Conservation (phyloP, 1,140 invertebrate genomes). For the Pseudomyrmex concolor region DNA sequence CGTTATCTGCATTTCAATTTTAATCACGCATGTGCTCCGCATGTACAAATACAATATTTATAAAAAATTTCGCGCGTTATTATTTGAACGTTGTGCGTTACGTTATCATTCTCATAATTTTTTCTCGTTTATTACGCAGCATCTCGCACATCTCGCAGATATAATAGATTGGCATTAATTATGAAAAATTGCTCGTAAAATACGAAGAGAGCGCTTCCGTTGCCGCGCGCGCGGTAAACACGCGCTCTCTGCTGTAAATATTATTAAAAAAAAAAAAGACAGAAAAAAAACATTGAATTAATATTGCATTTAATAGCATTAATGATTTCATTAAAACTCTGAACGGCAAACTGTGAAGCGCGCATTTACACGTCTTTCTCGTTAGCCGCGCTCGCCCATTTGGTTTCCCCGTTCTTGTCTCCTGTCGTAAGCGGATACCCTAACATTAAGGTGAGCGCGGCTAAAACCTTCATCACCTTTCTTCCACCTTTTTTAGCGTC, state of each 20-base stretch:
- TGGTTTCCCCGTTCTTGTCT: neutral
- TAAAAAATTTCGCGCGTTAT: slow-evolving; percentile 33
- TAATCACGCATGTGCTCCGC: slow-evolving; percentile 2
- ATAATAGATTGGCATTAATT: slow-evolving; percentile 56
- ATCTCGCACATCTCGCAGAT: slow-evolving; percentile 19
- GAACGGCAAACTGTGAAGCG: slow-evolving; percentile 18
- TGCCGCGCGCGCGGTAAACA: slow-evolving; percentile 11
- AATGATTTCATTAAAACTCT: slow-evolving; percentile 41
- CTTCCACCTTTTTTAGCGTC: neutral
- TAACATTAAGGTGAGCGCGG: slow-evolving; percentile 28
- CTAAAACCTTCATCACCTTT: neutral
- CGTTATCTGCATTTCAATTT: slow-evolving; percentile 15
- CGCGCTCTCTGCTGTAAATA: slow-evolving; percentile 6
- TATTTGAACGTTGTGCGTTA: slow-evolving; percentile 1
- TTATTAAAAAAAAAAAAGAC: no score
- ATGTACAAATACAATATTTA: slow-evolving; percentile 24
- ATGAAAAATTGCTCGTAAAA: slow-evolving; percentile 49
- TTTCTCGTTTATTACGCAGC: slow-evolving; percentile 37
- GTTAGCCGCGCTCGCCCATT: slow-evolving; percentile 28
- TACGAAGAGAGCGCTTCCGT: neutral
- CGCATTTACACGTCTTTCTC: slow-evolving; percentile 35
- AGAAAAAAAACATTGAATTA: slow-evolving; percentile 13
- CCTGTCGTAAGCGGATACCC: neutral
- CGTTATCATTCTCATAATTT: slow-evolving; percentile 26
- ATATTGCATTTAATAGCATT: slow-evolving; percentile 51